phyloP scores from a whole-genome alignment of 2,888 invertebrate genomes.

The Netelia virgata region DNA sequence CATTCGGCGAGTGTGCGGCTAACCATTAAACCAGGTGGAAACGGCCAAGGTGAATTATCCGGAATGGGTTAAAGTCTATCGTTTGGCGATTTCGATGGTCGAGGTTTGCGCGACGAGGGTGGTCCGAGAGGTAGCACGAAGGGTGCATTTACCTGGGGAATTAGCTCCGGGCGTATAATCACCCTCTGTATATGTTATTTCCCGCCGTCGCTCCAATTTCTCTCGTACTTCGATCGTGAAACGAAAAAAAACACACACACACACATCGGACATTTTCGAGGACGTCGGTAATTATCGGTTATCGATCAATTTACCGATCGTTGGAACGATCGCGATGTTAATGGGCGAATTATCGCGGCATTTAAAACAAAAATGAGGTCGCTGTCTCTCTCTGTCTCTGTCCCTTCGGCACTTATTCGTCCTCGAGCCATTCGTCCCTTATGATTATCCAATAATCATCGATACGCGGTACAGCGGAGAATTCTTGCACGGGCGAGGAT shows the following conservation, averaged over 20 bases:
- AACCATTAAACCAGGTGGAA: slow-evolving; percentile 64
- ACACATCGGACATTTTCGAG: slow-evolving; percentile 6
- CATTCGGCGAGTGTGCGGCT: slow-evolving; percentile 68
- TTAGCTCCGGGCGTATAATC: slow-evolving; percentile 7
- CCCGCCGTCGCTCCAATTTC: no score
- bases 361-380: no score
- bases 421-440: not conserved
- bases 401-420: no score
- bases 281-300: slow-evolving; percentile 18
- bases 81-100: slow-evolving; percentile 63
- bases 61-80: slow-evolving; percentile 57
- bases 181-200: not conserved
- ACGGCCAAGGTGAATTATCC: slow-evolving; percentile 53
- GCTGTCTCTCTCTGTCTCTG: not conserved
- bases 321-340: not conserved
- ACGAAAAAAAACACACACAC: not conserved
- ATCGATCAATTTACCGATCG: slow-evolving; percentile 15
- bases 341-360: not conserved
- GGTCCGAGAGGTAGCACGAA: not conserved
- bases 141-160: slow-evolving; percentile 22
- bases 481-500: slow-evolving; percentile 60
- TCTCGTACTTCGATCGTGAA: no score
- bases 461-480: slow-evolving; percentile 40
- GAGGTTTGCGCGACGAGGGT: not conserved
- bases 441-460: slow-evolving; percentile 71